Evolutionary conservation across 2,888 invertebrate genomes (phyloP).

Genomic region (Catonia carolina): DNA sequence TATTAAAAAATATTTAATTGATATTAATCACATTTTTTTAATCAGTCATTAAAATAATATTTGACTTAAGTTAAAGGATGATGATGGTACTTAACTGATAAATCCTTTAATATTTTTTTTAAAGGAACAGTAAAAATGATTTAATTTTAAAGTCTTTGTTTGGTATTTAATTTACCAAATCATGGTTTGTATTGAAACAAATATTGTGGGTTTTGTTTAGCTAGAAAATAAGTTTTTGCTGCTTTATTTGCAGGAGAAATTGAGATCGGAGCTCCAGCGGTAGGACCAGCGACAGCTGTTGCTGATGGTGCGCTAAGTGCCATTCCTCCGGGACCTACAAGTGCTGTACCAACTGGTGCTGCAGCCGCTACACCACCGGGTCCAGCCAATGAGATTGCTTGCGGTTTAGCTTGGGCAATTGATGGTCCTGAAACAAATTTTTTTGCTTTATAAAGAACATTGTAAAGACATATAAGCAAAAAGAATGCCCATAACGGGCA

Average conservation of each 20-base stretch:
- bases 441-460: not conserved
- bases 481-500: too few relatives aligned
- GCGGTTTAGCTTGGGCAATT: conserved; percentile 46
- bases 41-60: too few relatives aligned
- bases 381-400: conserved; percentile 47
- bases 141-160: too few relatives aligned
- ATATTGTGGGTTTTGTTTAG: conserved; percentile 15
- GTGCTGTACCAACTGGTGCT: conserved; percentile 46
- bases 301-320: conserved; percentile 46
- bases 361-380: conserved; percentile 47
- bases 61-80: too few relatives aligned
- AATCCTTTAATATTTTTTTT: too few relatives aligned
- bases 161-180: too few relatives aligned
- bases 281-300: conserved; percentile 47
- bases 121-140: too few relatives aligned
- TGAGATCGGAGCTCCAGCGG: conserved; percentile 12
- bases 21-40: too few relatives aligned
- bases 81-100: too few relatives aligned
- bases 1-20: too few relatives aligned
- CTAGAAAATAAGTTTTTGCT: conserved; percentile 17
- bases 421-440: conserved; percentile 38
- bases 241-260: conserved; percentile 20
- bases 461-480: too few relatives aligned
- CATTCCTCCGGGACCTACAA: conserved; percentile 46
- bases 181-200: conserved; percentile 12